A percentile compares a stretch with the other conserved stretches of the same genome.
Conservation (phyloP, 2,797 vertebrate species). For the Spheniscus humboldti region DNA sequence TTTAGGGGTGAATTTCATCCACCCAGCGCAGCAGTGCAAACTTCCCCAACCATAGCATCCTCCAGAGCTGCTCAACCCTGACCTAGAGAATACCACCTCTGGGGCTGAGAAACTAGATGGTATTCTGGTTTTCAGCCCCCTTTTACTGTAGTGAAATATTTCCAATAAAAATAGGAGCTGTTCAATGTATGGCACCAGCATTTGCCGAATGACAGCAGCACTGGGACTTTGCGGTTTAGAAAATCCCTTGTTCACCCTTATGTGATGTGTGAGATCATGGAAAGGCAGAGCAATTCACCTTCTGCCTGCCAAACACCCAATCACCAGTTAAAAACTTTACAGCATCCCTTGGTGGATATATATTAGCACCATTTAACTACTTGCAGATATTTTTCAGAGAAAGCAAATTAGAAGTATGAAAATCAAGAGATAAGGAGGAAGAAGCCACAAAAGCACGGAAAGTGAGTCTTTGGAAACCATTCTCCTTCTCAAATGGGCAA, state of each 20-base stretch:
- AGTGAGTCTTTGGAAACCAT: background rate
- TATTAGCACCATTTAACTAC: conserved; percentile 19
- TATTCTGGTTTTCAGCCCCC: conserved; percentile 16
- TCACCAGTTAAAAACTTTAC: conserved; percentile 48
- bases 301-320: conserved; percentile 50
- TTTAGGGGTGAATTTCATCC: background rate
- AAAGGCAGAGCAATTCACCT: conserved; percentile 50
- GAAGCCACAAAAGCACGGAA: background rate
- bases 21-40: background rate
- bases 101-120: background rate
- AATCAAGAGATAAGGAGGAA: background rate
- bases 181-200: conserved; percentile 7
- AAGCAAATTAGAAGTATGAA: background rate
- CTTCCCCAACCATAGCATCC: background rate
- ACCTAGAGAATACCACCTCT: background rate
- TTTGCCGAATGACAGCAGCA: conserved; percentile 33
- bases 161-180: conserved; percentile 51
- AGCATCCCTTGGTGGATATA: conserved; percentile 27
- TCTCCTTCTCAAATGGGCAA: background rate
- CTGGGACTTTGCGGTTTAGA: conserved; percentile 36
- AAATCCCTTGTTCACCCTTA: conserved; percentile 55
- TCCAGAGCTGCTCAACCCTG: background rate
- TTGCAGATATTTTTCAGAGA: conserved; percentile 46
- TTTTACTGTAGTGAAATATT: conserved; percentile 34
- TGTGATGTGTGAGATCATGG: conserved; percentile 59